These are phyloP conservation scores for Hydrotaea diabolus DNA, from an alignment of 2,888 invertebrate genomes.

Conservation along the genomic window DNA sequence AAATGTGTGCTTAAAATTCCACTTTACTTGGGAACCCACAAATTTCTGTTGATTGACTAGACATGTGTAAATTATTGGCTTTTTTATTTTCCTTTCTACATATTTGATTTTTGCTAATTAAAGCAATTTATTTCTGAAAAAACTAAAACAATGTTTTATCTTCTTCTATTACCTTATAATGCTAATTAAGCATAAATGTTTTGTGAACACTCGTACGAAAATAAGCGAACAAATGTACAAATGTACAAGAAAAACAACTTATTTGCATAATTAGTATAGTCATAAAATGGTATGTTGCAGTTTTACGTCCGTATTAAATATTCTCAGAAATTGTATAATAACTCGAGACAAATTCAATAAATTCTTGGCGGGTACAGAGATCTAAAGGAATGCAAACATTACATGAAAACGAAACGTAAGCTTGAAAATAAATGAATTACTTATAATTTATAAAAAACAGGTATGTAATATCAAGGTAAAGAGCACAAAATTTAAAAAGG, in stretches of 20 bases:
- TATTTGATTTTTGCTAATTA: conserved; percentile 35
- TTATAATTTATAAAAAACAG: too few relatives aligned
- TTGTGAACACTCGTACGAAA: conserved; percentile 13
- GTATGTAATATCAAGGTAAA: too few relatives aligned
- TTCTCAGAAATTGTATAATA: not conserved
- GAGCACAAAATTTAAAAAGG: too few relatives aligned
- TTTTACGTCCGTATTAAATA: not conserved
- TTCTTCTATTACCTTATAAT: conserved; percentile 24
- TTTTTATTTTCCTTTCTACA: too few relatives aligned
- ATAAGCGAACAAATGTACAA: conserved; percentile 8
- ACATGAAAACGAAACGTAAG: too few relatives aligned
- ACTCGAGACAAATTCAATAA: not conserved
- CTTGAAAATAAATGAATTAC: too few relatives aligned
- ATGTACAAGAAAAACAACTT: not conserved
- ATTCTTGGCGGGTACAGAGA: not conserved
- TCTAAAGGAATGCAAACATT: not conserved
- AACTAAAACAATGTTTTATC: not conserved
- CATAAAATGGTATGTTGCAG: not conserved
- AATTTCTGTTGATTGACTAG: too few relatives aligned
- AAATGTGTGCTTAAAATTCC: too few relatives aligned
- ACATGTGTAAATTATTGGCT: too few relatives aligned
- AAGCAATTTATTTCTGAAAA: conserved; percentile 18
- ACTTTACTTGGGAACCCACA: too few relatives aligned
- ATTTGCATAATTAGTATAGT: conserved; percentile 23
- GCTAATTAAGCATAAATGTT: conserved; percentile 46